A percentile compares a stretch with the other conserved stretches of the same genome.
Evolutionary conservation across 2,888 invertebrate species (phyloP).

Genomic region (Zygogramma bicolorata): DNA sequence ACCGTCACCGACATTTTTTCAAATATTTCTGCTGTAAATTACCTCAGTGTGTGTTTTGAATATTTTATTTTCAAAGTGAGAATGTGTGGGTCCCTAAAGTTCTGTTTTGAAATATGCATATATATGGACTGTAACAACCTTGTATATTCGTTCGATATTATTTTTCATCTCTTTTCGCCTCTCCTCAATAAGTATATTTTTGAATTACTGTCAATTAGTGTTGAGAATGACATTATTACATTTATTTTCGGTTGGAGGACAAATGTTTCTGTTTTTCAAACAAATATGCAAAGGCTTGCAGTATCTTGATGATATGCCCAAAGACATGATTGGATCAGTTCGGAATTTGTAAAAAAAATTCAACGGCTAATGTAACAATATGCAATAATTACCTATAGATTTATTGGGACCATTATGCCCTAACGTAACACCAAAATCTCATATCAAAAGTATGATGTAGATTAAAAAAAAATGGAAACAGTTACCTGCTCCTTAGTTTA

Average conservation of each 20-base stretch:
- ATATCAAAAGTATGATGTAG: conserved; percentile 46
- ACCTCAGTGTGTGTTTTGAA: no score
- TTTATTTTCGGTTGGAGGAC: no score
- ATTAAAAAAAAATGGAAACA: conserved; percentile 26
- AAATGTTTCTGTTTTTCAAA: neutral
- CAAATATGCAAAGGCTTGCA: neutral
- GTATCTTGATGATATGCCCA: neutral
- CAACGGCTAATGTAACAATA: conserved; percentile 7
- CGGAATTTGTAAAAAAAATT: neutral
- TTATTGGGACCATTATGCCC: conserved; percentile 48
- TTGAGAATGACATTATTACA: no score
- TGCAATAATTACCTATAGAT: conserved; percentile 43
- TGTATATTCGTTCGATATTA: no score
- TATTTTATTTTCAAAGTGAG: no score
- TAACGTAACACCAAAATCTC: conserved; percentile 50
- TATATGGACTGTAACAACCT: no score
- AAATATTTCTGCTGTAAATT: no score
- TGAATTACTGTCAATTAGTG: neutral
- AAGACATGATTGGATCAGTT: neutral
- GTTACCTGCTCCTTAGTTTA: conserved; percentile 29
- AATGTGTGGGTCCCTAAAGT: no score
- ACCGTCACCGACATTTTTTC: no score
- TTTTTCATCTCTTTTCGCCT: neutral
- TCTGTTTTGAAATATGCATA: no score
- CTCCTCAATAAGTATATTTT: neutral